These are phyloP conservation scores for Brachionus calyciflorus DNA, from an alignment of 1,140 invertebrate species.

Conservation along the genomic window DNA sequence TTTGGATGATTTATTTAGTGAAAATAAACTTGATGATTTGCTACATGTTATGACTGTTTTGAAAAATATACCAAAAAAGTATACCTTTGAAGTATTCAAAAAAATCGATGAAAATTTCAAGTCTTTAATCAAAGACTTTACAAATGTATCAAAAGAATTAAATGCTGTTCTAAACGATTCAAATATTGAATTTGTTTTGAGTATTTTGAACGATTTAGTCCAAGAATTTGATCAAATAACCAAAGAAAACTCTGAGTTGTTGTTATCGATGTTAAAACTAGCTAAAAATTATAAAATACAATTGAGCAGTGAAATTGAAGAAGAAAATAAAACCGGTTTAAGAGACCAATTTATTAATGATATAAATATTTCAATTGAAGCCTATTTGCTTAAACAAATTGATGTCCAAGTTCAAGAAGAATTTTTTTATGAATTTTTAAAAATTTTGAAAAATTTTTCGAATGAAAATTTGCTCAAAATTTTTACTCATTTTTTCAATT, in stretches of 20 bases:
- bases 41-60: neutral
- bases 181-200: neutral
- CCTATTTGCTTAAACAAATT: neutral
- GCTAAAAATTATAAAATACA: conserved; percentile 2
- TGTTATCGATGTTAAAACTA: neutral
- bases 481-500: conserved; percentile 10
- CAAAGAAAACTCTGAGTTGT: neutral
- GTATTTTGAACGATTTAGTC: neutral
- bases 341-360: conserved; percentile 1
- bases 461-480: neutral
- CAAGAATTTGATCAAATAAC: neutral
- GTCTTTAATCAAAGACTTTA: neutral
- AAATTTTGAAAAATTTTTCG: neutral
- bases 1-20: neutral
- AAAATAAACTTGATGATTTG: neutral
- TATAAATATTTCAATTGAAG: neutral
- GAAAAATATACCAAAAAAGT: conserved; percentile 6
- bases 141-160: neutral
- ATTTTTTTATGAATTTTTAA: no score
- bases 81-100: neutral
- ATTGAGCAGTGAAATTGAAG: no score
- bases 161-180: neutral
- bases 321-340: no score
- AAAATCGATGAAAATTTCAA: neutral
- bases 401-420: no score